Percentiles rank a stretch among this genome's conserved stretches.
These are phyloP conservation scores for Caenorhabditis panamensis DNA, from an alignment of 2,888 invertebrate genomes.

Conservation along the genomic window DNA sequence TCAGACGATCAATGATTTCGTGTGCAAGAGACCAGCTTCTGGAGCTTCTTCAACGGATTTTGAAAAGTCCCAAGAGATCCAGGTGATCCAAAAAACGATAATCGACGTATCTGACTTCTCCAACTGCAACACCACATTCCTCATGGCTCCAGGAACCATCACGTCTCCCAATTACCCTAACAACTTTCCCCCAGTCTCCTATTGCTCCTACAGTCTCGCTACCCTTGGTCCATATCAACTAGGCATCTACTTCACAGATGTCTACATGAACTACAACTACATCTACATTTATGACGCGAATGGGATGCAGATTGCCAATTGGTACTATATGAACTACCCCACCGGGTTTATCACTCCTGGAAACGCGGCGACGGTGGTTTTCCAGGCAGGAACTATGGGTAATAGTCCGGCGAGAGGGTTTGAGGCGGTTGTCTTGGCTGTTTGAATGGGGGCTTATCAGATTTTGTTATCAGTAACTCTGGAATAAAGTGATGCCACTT, in stretches of 20 bases:
- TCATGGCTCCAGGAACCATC: conserved; percentile 30
- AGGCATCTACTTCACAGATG: conserved; percentile 27
- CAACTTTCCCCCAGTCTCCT: background rate
- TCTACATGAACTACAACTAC: background rate
- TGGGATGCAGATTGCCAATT: too few relatives aligned
- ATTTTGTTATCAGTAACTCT: too few relatives aligned
- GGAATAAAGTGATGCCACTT: too few relatives aligned
- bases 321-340: too few relatives aligned
- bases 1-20: background rate
- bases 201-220: conserved; percentile 17
- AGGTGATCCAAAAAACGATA: background rate
- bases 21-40: conserved; percentile 18
- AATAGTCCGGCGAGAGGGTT: too few relatives aligned
- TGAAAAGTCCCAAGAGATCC: background rate
- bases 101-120: conserved; percentile 14
- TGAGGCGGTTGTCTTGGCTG: too few relatives aligned
- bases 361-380: too few relatives aligned
- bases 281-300: too few relatives aligned
- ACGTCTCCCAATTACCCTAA: conserved; percentile 24
- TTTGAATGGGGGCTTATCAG: too few relatives aligned
- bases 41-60: background rate
- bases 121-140: conserved; percentile 39
- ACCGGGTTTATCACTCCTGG: too few relatives aligned
- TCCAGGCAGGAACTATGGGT: too few relatives aligned
- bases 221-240: conserved; percentile 23